Evolutionary conservation across 2,888 invertebrate species (phyloP).

Genomic region (Oxycera nigricornis): DNA sequence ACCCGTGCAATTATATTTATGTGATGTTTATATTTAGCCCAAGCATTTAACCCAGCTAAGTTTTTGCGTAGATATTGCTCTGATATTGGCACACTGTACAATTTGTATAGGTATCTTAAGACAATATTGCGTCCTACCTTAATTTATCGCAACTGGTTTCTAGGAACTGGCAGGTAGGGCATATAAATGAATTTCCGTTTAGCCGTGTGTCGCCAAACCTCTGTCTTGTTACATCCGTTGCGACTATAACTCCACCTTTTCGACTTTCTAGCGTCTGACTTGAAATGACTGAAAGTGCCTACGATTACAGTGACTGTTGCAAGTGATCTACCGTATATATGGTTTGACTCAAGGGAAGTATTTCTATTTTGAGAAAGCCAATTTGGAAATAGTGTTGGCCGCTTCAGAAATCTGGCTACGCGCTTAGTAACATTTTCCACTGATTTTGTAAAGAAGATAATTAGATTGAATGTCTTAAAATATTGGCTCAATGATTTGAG

Average conservation of each 20-base stretch:
- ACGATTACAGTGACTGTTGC: not conserved
- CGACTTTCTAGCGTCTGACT: not conserved
- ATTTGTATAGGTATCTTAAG: not conserved
- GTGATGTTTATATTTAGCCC: not conserved
- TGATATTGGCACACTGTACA: not conserved
- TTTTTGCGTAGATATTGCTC: not conserved
- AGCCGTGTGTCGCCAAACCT: not conserved
- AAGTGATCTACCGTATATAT: not conserved
- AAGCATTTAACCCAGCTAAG: not conserved
- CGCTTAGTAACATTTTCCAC: no score
- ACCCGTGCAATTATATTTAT: no score
- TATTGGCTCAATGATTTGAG: no score
- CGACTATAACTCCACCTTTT: not conserved
- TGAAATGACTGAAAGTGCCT: not conserved
- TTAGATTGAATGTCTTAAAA: no score
- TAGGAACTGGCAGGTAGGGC: constrained; percentile 24
- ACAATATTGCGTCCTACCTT: not conserved
- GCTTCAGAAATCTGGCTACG: no score
- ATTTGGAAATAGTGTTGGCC: no score
- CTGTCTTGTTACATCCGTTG: constrained; percentile 12
- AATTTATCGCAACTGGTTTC: not conserved
- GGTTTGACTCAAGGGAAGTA: not conserved
- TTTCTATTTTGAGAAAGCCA: no score
- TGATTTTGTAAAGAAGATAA: no score
- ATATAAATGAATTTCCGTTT: constrained; percentile 38